phyloP scores from a whole-genome alignment of 2,113 vertebrate species.

The Prunella fulvescens region DNA sequence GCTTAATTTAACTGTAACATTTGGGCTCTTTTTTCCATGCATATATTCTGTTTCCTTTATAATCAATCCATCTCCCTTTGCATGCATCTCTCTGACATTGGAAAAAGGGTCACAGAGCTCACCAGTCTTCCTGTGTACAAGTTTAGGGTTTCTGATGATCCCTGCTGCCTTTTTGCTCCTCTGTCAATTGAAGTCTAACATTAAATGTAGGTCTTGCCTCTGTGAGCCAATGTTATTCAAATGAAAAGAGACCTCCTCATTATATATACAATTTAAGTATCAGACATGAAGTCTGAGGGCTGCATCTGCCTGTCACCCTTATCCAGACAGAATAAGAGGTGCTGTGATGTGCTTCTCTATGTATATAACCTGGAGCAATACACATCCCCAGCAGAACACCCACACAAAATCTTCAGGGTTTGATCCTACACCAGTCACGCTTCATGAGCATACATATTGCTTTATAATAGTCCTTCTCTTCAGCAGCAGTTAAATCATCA shows the following conservation, averaged over 20 bases:
- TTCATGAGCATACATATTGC: neutral
- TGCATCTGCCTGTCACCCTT: neutral
- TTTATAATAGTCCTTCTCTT: slow-evolving; percentile 26
- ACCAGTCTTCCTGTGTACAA: neutral
- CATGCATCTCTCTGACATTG: neutral
- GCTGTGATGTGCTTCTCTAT: neutral
- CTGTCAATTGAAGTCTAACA: neutral
- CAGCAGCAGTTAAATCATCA: neutral
- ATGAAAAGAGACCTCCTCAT: neutral
- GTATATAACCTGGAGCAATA: neutral
- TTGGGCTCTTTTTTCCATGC: neutral
- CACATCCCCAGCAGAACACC: neutral
- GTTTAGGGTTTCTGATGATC: neutral
- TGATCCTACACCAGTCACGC: neutral
- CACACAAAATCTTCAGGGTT: neutral
- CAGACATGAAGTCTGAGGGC: neutral
- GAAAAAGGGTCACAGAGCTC: neutral
- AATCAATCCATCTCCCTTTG: neutral
- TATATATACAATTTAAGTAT: neutral
- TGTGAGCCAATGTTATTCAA: neutral
- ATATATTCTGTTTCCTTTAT: neutral
- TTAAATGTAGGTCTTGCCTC: neutral
- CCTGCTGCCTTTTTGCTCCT: neutral
- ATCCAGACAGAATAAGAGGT: neutral
- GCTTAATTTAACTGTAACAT: neutral